Evolutionary conservation across 2,113 vertebrate species (phyloP), one percentile per base, ranked within the genome.

Genomic region (Macquaria ambigua): DNA sequence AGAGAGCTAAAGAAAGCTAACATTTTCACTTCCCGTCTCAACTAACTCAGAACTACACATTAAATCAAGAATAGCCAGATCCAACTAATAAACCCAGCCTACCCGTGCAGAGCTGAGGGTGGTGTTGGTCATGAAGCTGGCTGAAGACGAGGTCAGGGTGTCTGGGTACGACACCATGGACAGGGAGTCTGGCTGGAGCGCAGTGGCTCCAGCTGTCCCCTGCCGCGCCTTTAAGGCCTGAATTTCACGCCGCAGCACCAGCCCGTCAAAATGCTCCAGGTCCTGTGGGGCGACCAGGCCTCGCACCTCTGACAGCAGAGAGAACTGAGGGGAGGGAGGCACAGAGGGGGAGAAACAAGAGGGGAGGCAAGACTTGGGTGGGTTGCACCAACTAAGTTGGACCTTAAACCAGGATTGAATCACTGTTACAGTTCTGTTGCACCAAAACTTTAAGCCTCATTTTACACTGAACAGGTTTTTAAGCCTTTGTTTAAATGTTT

Each of bases 61-160:
- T 18, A 74, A 46, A 34, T 14, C 21, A 48, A 18, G n/a, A 31
- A n/a, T 16, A 77, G 8, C 5, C 25, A 34, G 21, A 41, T 41
- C 39, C 15, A 18, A 31, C 25, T 37, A 6, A 15, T 21, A 28
- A 61, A 8, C 0, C 9, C 12, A 10, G 77, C 97, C 67, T 91
- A 99, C 98, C 97, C 98, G 95, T 39, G 98, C 98, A 0, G 98
- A 99, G 95, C 98, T 99, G 94, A 99, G 96, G 0, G 98, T 99
- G 50, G 97, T 99, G 92, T 97, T 97, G 68, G 98, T 99, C 95
- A 98, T 96, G 69, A 96, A 97, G 94, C 98, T 99, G 92, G 96
- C 97, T 5, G 95, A 95, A 0, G 97, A 97, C 48, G 98, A 99
- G 0, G 97, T 97, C 81, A 97, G 86, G 0, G 97, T 98, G 94